These are phyloP conservation scores for Ascaphus truei DNA, from an alignment of 2,113 vertebrate species.

Conservation along the genomic window DNA sequence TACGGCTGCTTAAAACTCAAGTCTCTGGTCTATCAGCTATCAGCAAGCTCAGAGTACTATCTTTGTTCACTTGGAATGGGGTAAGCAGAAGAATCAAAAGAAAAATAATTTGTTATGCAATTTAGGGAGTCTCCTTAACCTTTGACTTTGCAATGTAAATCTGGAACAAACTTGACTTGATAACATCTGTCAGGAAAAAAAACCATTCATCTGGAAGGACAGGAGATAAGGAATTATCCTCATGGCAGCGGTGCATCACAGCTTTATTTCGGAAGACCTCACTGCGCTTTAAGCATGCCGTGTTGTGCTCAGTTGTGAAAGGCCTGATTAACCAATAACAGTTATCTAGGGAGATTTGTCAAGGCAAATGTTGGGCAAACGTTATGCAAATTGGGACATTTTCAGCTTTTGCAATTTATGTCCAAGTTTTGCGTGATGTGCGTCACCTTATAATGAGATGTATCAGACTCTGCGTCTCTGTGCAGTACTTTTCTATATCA, in stretches of 20 bases:
- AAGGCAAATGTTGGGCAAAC: too few species aligned
- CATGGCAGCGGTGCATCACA: not conserved
- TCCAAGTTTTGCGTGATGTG: too few species aligned
- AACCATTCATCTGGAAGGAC: conserved; percentile 6
- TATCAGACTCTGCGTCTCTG: too few species aligned
- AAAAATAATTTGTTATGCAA: not conserved
- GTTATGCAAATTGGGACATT: too few species aligned
- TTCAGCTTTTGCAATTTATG: too few species aligned
- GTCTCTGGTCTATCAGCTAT: not conserved
- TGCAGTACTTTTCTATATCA: too few species aligned
- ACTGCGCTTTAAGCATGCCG: not conserved
- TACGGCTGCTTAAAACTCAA: not conserved
- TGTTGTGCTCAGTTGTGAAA: not conserved
- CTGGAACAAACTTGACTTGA: not conserved
- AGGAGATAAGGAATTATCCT: conserved; percentile 10
- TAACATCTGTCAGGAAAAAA: not conserved
- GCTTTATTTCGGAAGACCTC: not conserved
- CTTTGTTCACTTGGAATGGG: not conserved
- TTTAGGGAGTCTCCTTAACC: not conserved
- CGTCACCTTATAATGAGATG: too few species aligned
- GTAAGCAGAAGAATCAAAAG: not conserved
- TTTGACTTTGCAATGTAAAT: not conserved
- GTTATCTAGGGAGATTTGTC: not conserved
- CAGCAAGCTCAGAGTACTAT: not conserved
- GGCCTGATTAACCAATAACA: not conserved